Percentiles rank a stretch among this genome's conserved stretches.
phyloP scores from a whole-genome alignment of 2,797 vertebrate species.

The Myoxocephalus aenaeus region DNA sequence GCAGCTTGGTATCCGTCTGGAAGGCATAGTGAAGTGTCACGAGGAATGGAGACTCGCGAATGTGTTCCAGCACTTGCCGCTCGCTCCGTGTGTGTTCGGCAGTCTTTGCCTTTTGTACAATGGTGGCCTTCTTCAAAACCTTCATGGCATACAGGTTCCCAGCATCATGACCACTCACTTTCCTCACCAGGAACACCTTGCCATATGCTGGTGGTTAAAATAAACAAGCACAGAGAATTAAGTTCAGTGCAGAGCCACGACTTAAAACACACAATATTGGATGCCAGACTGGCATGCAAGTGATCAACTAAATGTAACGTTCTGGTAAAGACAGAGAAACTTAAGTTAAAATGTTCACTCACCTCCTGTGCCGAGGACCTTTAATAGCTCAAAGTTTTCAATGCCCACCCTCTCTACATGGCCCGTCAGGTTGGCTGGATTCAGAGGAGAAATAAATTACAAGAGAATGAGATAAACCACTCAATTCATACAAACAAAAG shows the following conservation, averaged over 20 bases:
- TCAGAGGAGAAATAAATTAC: slow-evolving; percentile 39
- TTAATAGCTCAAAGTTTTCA: slow-evolving; percentile 98
- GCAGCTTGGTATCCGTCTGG: slow-evolving; percentile 98
- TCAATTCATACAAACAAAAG: neutral
- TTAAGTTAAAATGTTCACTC: slow-evolving; percentile 67
- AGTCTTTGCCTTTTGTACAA: slow-evolving; percentile 98
- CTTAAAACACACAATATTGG: slow-evolving; percentile 1
- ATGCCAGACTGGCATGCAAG: slow-evolving; percentile 5
- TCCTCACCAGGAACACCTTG: slow-evolving; percentile 97
- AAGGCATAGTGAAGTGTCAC: slow-evolving; percentile 98
- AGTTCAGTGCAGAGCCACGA: slow-evolving; percentile 16
- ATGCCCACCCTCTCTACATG: slow-evolving; percentile 97
- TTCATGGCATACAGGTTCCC: slow-evolving; percentile 99
- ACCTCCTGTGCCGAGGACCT: slow-evolving; percentile 99
- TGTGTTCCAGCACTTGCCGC: slow-evolving; percentile 96
- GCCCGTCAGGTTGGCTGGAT: slow-evolving; percentile 96
- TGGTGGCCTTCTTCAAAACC: slow-evolving; percentile 98
- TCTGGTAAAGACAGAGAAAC: slow-evolving; percentile 1
- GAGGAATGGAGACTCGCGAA: slow-evolving; percentile 94
- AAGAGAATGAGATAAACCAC: neutral
- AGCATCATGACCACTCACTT: slow-evolving; percentile 95
- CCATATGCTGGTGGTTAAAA: slow-evolving; percentile 88
- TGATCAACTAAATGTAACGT: neutral
- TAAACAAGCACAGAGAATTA: slow-evolving; percentile 36
- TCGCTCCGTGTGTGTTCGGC: slow-evolving; percentile 96